Percentiles rank a stretch among this genome's conserved stretches.
Conservation (phyloP, 2,113 vertebrate species). For the Mormyrus iriodes region DNA sequence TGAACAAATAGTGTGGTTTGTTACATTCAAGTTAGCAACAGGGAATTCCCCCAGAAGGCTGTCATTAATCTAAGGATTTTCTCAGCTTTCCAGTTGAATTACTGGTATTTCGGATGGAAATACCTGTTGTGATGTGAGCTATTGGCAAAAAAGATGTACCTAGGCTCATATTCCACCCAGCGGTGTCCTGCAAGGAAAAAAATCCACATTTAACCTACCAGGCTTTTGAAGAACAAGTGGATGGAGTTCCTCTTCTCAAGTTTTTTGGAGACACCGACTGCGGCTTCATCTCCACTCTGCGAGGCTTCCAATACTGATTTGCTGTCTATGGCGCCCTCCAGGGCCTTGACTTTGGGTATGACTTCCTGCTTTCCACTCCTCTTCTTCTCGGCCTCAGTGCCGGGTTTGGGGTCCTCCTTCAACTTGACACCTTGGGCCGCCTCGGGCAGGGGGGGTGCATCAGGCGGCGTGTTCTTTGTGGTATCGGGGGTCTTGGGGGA, state of each 20-base stretch:
- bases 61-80: not conserved
- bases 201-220: conserved; percentile 59
- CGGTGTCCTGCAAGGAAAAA: not conserved
- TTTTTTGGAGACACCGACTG: conserved; percentile 57
- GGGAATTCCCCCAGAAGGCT: not conserved
- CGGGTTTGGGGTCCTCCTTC: conserved; percentile 63
- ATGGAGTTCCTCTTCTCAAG: conserved; percentile 85
- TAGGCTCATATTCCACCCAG: not conserved
- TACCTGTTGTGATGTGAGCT: not conserved
- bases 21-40: not conserved
- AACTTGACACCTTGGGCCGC: conserved; percentile 47
- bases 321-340: conserved; percentile 45
- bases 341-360: conserved; percentile 25
- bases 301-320: conserved; percentile 45
- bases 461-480: conserved; percentile 45
- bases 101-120: not conserved
- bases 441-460: conserved; percentile 35
- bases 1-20: not conserved
- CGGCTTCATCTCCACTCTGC: conserved; percentile 55
- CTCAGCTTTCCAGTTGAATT: not conserved
- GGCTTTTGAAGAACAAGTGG: conserved; percentile 80
- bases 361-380: conserved; percentile 42
- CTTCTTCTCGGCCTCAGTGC: conserved; percentile 33
- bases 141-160: not conserved
- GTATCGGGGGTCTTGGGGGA: conserved; percentile 47